A percentile compares a stretch with the other conserved stretches of the same genome.
These are phyloP conservation scores for Ericerus pela DNA, from an alignment of 1,140 invertebrate species.

Conservation along the genomic window DNA sequence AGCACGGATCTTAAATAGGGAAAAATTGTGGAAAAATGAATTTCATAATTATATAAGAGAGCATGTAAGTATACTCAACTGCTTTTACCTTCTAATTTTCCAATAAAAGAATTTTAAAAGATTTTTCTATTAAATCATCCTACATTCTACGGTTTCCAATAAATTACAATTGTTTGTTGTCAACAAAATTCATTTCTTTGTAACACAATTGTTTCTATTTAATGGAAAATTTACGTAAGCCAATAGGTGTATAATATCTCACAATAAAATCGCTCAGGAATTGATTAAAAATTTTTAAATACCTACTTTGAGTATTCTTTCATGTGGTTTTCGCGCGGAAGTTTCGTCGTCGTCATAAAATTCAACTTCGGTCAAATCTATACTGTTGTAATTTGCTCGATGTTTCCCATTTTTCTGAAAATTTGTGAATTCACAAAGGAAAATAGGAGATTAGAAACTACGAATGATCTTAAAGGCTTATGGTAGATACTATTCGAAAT, in stretches of 20 bases:
- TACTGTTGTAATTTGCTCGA: slow-evolving; percentile 88
- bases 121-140: no score
- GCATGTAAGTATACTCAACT: no score
- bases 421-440: not conserved
- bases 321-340: slow-evolving; percentile 22
- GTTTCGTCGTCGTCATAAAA: slow-evolving; percentile 50
- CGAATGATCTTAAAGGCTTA: no score
- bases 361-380: slow-evolving; percentile 91
- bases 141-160: no score
- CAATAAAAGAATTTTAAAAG: no score
- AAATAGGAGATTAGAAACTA: not conserved
- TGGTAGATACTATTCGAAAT: no score
- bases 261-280: not conserved
- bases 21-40: no score
- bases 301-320: slow-evolving; percentile 25
- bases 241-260: not conserved
- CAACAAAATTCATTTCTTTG: not conserved
- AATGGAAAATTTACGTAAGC: not conserved
- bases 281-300: not conserved
- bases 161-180: no score
- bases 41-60: no score
- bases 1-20: no score
- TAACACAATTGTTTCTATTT: not conserved
- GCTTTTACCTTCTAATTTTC: no score
- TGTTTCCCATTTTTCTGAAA: slow-evolving; percentile 49